A percentile compares a stretch with the other conserved stretches of the same genome.
Evolutionary conservation across 2,797 vertebrate species (phyloP).

Genomic region (Synaphobranchus kaupii): DNA sequence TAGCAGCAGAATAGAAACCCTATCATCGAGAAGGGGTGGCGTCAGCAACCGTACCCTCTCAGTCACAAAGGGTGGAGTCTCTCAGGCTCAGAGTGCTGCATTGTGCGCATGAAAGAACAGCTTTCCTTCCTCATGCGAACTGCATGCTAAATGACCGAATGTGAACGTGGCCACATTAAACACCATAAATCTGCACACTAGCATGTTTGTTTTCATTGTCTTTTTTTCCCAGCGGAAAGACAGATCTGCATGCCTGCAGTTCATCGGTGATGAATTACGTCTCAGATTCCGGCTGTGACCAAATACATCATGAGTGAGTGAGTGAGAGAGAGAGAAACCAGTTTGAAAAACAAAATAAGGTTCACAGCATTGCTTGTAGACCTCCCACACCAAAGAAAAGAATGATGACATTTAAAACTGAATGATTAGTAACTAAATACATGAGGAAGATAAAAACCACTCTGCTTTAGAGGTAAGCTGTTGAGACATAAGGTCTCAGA

Average conservation of each 20-base stretch:
- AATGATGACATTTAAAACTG: background rate
- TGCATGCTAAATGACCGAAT: background rate
- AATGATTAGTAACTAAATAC: background rate
- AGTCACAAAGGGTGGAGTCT: too few relatives aligned
- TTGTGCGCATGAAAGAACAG: background rate
- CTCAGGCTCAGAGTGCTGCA: too few relatives aligned
- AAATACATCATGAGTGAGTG: background rate
- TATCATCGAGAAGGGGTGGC: too few relatives aligned
- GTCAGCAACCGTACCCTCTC: too few relatives aligned
- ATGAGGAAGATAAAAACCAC: background rate
- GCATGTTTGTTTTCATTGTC: background rate
- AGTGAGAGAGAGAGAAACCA: conserved; percentile 33
- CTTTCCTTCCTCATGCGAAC: background rate
- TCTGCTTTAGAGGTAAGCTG: background rate
- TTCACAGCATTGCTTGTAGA: background rate
- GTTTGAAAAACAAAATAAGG: background rate
- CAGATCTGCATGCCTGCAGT: background rate
- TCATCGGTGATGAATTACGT: background rate
- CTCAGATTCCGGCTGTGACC: background rate
- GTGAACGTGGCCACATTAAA: background rate
- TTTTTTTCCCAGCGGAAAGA: conserved; percentile 52
- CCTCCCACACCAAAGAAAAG: background rate
- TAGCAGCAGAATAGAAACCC: too few relatives aligned
- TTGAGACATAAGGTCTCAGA: background rate
- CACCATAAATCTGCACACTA: background rate